Evolutionary conservation across 2,113 vertebrate genomes (phyloP).

Genomic region (Drymodes brunneopygia): DNA sequence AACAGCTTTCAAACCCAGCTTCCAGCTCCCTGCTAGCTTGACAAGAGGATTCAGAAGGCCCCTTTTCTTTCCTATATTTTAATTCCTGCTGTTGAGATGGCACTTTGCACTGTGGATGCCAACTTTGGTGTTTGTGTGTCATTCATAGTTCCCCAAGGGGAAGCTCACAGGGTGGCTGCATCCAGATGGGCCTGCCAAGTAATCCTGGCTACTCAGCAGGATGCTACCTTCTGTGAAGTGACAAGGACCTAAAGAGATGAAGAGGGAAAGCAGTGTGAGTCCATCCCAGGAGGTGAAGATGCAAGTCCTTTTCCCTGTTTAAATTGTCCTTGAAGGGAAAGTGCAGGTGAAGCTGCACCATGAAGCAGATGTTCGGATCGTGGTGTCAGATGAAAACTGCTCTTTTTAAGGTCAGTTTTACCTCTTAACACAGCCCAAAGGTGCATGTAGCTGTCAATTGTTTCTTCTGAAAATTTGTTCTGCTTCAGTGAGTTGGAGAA

Average conservation of each 20-base stretch:
- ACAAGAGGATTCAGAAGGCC: not conserved
- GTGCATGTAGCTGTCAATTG: not conserved
- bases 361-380: not conserved
- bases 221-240: slow-evolving; percentile 30
- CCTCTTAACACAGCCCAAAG: not conserved
- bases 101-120: not conserved
- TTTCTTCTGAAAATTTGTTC: not conserved
- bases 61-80: not conserved
- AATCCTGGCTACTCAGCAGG: slow-evolving; percentile 23
- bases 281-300: slow-evolving; percentile 5
- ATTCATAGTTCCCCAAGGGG: slow-evolving; percentile 10
- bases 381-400: not conserved
- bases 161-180: not conserved
- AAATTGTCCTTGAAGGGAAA: slow-evolving; percentile 47
- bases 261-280: slow-evolving; percentile 4
- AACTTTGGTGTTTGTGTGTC: slow-evolving; percentile 31
- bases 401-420: not conserved
- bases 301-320: slow-evolving; percentile 4
- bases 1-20: not conserved
- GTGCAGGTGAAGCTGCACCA: not conserved
- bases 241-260: slow-evolving; percentile 47
- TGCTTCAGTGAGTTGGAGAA: not conserved
- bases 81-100: not conserved
- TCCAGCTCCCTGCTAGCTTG: not conserved
- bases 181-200: slow-evolving; percentile 54